Percentiles rank a stretch among this genome's conserved stretches.
Evolutionary conservation across 1,140 invertebrate species (phyloP).

Genomic region (Panagrolaimus sp.): DNA sequence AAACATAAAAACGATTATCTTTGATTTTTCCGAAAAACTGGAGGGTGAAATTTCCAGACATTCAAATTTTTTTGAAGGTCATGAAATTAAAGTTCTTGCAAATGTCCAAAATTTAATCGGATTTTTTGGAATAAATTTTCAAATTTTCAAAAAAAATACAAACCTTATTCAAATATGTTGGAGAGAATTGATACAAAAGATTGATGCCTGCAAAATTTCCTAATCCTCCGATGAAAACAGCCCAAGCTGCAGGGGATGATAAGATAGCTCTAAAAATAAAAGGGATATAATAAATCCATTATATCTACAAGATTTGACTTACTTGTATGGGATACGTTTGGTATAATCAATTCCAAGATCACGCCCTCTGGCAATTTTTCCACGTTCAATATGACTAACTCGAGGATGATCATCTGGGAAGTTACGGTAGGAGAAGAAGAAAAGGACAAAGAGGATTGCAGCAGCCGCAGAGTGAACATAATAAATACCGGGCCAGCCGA

Average conservation of each 20-base stretch:
- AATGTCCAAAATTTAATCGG: too few species aligned
- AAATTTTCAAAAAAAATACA: not conserved
- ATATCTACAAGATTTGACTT: not conserved
- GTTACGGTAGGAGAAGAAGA: conserved; percentile 38
- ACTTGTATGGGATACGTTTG: conserved; percentile 31
- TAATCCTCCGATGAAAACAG: conserved; percentile 33
- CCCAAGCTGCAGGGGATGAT: conserved; percentile 30
- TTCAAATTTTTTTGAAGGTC: too few species aligned
- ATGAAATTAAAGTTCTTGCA: too few species aligned
- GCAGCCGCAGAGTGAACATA: conserved; percentile 36
- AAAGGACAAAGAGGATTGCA: conserved; percentile 27
- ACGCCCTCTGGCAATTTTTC: conserved; percentile 31
- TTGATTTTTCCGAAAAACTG: too few species aligned
- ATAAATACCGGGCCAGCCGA: conserved; percentile 41
- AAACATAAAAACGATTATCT: too few species aligned
- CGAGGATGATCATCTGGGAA: conserved; percentile 32
- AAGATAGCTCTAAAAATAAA: conserved; percentile 31
- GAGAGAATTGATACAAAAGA: conserved; percentile 36
- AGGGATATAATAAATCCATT: not conserved
- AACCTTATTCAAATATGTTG: conserved; percentile 43
- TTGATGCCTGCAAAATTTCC: conserved; percentile 43
- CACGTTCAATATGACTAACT: conserved; percentile 28
- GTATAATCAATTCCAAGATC: conserved; percentile 21
- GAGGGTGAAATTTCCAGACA: too few species aligned
- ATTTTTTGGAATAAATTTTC: not conserved